Evolutionary conservation across 2,888 invertebrate genomes (phyloP), one percentile per base, ranked within the genome.

Genomic region (Phortica magna): DNA sequence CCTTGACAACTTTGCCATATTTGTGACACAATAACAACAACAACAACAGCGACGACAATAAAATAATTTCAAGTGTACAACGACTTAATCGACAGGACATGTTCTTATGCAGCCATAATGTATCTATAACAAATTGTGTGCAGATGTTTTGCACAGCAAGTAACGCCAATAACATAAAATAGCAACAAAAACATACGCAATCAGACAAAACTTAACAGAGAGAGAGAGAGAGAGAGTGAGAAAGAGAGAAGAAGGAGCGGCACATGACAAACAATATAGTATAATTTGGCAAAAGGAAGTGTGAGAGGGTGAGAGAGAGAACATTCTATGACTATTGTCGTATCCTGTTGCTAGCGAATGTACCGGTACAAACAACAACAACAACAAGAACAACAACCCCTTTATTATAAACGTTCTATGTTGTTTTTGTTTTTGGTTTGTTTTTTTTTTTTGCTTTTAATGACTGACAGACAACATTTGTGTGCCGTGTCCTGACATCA

Each of bases 151-250:
- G 53, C 64, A 19, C 22, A 39, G n/a, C 57, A 22, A 14, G 14
- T 43, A 43, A 31, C 14, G 57, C 55, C 7, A 59, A n/a, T 17
- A 22, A 41, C 22, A 72, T 55, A 10, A 1, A 61, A 61, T 70
- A 80, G 57, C 59, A 73, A 75, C 73, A 68, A 77, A 43, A 74
- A 65, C 61, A 77, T 73, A 74, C 74, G 75, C 75, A 77, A 57
- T 75, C 59, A 48, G 53, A 17, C 77, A 79, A 75, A 73, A 72
- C 68, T 74, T 73, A 64, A 73, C 43, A 39, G 72, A 67, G 67
- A 7, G n/a, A 48, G 22, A 7, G 70, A 19, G 48, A 12, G 19
- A 48, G 48, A 12, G 48, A 48, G 43, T 12, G 12, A 14, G 48
- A 5, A 53, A 43, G 1, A n/a, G 7, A 70, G 17, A 19, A n/a